These are phyloP conservation scores for Rhincodon typus DNA, from an alignment of 2,797 vertebrate species.

Conservation along the genomic window DNA sequence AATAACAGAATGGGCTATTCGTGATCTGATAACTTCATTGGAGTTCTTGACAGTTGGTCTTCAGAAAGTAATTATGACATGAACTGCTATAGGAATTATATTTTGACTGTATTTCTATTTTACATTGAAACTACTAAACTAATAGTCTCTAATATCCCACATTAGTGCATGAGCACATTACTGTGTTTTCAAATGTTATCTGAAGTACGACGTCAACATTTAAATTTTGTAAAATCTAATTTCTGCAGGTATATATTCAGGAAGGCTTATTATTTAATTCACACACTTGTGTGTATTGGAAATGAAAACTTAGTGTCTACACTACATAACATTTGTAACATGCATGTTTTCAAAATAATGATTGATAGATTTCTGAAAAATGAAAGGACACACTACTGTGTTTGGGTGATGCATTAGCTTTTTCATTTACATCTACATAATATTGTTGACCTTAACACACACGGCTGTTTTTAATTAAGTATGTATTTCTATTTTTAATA, in stretches of 20 bases:
- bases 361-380: neutral
- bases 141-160: too few relatives aligned
- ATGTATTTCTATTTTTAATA: neutral
- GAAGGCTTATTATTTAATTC: neutral
- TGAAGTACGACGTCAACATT: neutral
- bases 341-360: neutral
- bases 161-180: neutral
- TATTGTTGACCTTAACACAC: neutral
- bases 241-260: neutral
- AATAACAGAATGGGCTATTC: neutral
- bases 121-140: neutral
- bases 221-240: neutral
- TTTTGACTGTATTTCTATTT: neutral
- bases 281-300: neutral
- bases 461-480: neutral
- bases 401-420: neutral
- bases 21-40: neutral
- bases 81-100: neutral
- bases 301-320: neutral
- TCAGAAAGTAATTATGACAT: neutral
- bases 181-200: neutral
- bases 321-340: neutral
- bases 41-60: neutral
- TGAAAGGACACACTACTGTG: neutral
- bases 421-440: neutral